Base-by-base conservation (phyloP, 30 jellyfish, hydroid and myxozoan genomes). In the Hydractinia echinata region DNA sequence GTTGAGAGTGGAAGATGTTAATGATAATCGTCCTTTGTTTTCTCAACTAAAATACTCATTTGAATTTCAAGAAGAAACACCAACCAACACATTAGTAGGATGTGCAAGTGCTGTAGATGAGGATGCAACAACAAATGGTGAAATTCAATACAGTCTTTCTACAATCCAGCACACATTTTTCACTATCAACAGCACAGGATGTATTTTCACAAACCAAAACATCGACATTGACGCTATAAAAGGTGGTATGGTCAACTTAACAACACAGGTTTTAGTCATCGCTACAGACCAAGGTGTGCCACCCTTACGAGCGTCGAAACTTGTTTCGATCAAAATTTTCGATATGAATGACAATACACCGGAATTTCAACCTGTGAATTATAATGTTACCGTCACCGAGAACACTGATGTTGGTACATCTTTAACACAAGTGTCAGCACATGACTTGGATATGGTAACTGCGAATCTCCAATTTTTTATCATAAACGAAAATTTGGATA, bases 331-430 rank as follows among this genome's bases (percentile, higher is more conserved):
- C 4, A 72, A 90, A 30, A 80, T 90, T 1, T 51, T 49, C 51
- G 95, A 90, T 61, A 82, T 76, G 14, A 90, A 90, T 84, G 97
- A 90, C 21, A 82, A 85, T 55, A 72, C 76, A 18, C 97, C 97
- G 20, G n/a, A 70, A 14, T 90, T 90, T 77, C 72, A 82, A 56
- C 93, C 97, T 39, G 50, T 89, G 5, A 13, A 84, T 14, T 76
- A 68, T 72, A 80, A 72, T 48, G 89, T 87, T 16, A 86, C 79
- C 30, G 51, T 90, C 8, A 78, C 10, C 69, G 97, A 90, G 79
- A 90, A 90, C 76, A 94, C 92, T 16, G 61, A 87, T 14, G 53
- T 85, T 62, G 95, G 97, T 39, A 81, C 88, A 51, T 20, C 68
- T 10, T 15, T 90, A 19, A 73, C 18, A 20, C 81, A 79, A 16